A percentile compares a stretch with the other conserved stretches of the same genome.
phyloP scores from a whole-genome alignment of 2,888 invertebrate species.

The Pyrgus malvae region DNA sequence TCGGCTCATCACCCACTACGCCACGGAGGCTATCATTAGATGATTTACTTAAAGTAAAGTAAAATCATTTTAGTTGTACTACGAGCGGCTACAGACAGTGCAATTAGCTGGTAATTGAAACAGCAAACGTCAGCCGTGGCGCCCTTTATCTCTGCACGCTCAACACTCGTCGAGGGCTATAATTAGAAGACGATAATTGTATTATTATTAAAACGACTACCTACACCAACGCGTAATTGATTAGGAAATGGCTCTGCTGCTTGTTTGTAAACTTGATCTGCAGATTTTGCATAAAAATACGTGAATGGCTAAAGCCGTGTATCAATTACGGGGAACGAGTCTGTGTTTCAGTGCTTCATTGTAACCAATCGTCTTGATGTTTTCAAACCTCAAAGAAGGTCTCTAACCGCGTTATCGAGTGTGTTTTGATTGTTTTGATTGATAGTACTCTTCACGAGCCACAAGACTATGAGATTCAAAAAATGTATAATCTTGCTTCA shows the following conservation, averaged over 20 bases:
- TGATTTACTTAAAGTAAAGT: too few species aligned
- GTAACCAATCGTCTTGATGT: too few species aligned
- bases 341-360: too few species aligned
- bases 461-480: too few species aligned
- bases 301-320: background rate
- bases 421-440: too few species aligned
- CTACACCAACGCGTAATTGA: slow-evolving; percentile 7
- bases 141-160: slow-evolving; percentile 20
- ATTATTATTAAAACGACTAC: slow-evolving; percentile 23
- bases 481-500: too few species aligned
- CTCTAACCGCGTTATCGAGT: too few species aligned
- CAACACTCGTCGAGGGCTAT: slow-evolving; percentile 13
- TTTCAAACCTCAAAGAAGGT: too few species aligned
- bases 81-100: slow-evolving; percentile 1
- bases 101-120: slow-evolving; percentile 20
- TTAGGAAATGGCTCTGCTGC: background rate
- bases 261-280: background rate
- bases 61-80: too few species aligned
- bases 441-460: too few species aligned
- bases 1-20: too few species aligned
- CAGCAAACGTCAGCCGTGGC: slow-evolving; percentile 19
- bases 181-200: slow-evolving; percentile 23
- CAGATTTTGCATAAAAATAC: background rate
- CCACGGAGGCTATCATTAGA: too few species aligned
- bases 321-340: background rate